Base-by-base conservation (phyloP, 2,113 vertebrate species). In the Chaetura pelagica region DNA sequence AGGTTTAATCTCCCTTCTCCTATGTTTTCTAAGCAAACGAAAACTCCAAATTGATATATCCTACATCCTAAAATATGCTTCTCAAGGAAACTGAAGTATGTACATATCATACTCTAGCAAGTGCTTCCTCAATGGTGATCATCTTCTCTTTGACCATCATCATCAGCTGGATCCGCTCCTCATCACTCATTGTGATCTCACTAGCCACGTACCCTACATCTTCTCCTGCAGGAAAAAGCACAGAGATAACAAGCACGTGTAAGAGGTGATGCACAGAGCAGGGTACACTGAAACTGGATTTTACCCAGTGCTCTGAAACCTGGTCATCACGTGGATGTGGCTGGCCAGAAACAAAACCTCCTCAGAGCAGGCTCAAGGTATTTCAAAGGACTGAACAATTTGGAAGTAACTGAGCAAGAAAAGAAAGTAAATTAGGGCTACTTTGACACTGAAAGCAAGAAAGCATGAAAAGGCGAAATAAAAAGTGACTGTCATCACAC, bases 91-190 rank as follows among this genome's bases (percentile, higher is more conserved):
- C 1, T 55, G 5, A 90, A 67, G 16, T 19, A 44, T 9, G 16
- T 19, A 69, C 21, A 2, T 59, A 67, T 55, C 98, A 97, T 98
- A 99, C 99, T 99, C 99, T 98, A 35, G 99, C 99, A 34, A 99
- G 98, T 0, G 99, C 99, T 97, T 99, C 99, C 90, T 99, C 99
- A 16, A 99, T 99, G 3, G 99, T 99, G 95, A 99, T 99, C 99
- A 99, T 99, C 98, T 99, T 99, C 91, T 99, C 99, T 79, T 99
- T 99, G 68, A 99, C 99, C 99, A 99, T 99, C 99, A 99, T 99
- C 99, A 99, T 99, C 32, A 99, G 98, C 93, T 99, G 99, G 93
- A 99, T 99, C 54, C 99, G 98, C 15, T 99, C 99, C 81, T 99
- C 99, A 10, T 99, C 99, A 9, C 99, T 99, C 99, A 99, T 99